Evolutionary conservation across 2,888 invertebrate genomes (phyloP), one percentile per base, ranked within the genome.

Genomic region (Clunio marinus): DNA sequence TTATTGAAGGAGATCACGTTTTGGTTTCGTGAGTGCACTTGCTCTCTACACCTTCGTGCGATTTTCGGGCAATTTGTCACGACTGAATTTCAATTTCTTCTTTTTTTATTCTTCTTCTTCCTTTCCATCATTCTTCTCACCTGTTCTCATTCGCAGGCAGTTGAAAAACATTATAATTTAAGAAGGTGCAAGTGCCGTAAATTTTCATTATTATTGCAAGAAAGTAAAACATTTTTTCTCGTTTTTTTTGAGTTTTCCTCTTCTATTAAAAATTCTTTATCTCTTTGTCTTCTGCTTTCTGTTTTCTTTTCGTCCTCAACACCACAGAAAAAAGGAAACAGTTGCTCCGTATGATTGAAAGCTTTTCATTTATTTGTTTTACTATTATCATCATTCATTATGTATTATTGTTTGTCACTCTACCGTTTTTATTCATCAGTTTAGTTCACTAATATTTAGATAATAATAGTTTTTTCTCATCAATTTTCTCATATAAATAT

Each of bases 331-430:
- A 51, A 22, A 22, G 51, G 13, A 51, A 51, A n/a, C n/a, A 51
- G 51, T 32, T 51, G 51, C 22, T 51, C n/a, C 25, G 46, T 66
- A 66, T 35, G 46, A 66, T 66, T 66, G 66, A 66, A 66, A 66
- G 66, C 55, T 66, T 66, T 62, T 51, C n/a, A n/a, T n/a, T n/a
- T n/a, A n/a, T n/a, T n/a, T n/a, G n/a, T n/a, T n/a, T n/a, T n/a
- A 32, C 32, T 32, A 7, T 32, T 25, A 24, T 55, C 24, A 24
- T 22, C 25, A 24, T 24, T 25, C 27, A 32, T 32, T 4, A 32
- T 59, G 28, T 15, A 46, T 41, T 63, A 63, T 66, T 66, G 46
- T 66, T 66, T 66, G 55, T 66, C 66, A 66, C 22, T 55, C 66
- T 66, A 66, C 66, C 28, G 46, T 28, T 66, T 65, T 63, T 63